A percentile compares a stretch with the other conserved stretches of the same genome.
phyloP scores from a whole-genome alignment of 2,888 invertebrate genomes.

The Coenonympha arcania region DNA sequence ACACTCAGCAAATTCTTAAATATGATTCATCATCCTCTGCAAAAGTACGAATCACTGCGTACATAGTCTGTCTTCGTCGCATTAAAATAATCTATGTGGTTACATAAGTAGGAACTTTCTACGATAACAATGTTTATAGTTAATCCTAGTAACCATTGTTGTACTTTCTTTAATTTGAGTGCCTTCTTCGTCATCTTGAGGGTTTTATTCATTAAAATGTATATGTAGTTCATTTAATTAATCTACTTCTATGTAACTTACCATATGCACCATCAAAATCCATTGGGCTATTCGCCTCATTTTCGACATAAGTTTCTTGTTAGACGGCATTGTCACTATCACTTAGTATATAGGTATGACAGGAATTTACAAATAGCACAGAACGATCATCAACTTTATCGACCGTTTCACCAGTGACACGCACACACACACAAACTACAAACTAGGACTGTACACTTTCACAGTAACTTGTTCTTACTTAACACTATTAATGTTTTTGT shows the following conservation, averaged over 20 bases:
- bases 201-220: background rate
- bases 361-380: constrained; percentile 66
- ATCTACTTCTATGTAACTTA: constrained; percentile 38
- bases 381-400: constrained; percentile 59
- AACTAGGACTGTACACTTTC: constrained; percentile 66
- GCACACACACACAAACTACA: constrained; percentile 60
- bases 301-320: constrained; percentile 65
- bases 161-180: background rate
- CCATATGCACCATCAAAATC: constrained; percentile 69
- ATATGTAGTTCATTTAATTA: background rate
- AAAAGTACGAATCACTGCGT: background rate
- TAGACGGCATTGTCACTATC: constrained; percentile 60
- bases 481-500: constrained; percentile 43
- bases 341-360: constrained; percentile 38
- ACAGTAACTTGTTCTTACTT: constrained; percentile 57
- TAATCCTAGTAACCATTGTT: background rate
- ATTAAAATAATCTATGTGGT: constrained; percentile 5
- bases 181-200: background rate
- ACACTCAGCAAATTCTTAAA: constrained; percentile 15
- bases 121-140: background rate
- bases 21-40: constrained; percentile 18
- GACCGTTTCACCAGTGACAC: constrained; percentile 70
- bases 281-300: constrained; percentile 66
- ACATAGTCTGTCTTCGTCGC: background rate
- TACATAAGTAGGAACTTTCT: constrained; percentile 16